Percentiles rank a stretch among this genome's conserved stretches.
Conservation (phyloP, 1,140 invertebrate genomes). For the Drosophila equinoxialis region DNA sequence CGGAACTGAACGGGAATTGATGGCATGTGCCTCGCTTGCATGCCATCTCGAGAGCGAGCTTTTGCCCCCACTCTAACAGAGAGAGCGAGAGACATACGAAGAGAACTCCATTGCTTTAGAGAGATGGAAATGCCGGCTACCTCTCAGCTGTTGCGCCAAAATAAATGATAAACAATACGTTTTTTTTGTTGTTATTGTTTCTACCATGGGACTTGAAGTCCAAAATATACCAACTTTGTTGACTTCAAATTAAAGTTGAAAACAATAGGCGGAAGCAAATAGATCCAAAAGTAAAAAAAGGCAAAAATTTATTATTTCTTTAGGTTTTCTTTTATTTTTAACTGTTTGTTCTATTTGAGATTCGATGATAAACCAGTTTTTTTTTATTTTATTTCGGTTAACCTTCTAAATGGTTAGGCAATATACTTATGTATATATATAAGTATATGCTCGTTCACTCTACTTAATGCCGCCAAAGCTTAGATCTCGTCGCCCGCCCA, state of each 20-base stretch:
- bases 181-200: slow-evolving; percentile 22
- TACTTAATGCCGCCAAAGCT: slow-evolving; percentile 63
- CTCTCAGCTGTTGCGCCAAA: slow-evolving; percentile 50
- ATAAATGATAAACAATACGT: slow-evolving; percentile 57
- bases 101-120: neutral
- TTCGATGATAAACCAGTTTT: slow-evolving; percentile 52
- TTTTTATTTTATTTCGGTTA: slow-evolving; percentile 28
- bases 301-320: slow-evolving; percentile 18
- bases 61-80: slow-evolving; percentile 1
- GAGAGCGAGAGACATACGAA: neutral
- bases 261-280: slow-evolving; percentile 65
- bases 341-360: slow-evolving; percentile 22
- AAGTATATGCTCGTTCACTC: slow-evolving; percentile 56
- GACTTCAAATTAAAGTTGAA: slow-evolving; percentile 57
- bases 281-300: slow-evolving; percentile 6
- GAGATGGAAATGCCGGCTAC: slow-evolving; percentile 49
- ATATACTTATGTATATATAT: neutral
- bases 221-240: neutral
- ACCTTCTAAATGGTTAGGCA: slow-evolving; percentile 66
- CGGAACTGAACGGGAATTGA: slow-evolving; percentile 54
- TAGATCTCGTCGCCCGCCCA: slow-evolving; percentile 56
- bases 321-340: slow-evolving; percentile 13
- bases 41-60: slow-evolving; percentile 32
- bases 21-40: slow-evolving; percentile 16
- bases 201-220: neutral